These are phyloP conservation scores for Acanthurus lineatus DNA, from an alignment of 2,797 vertebrate genomes.

Conservation along the genomic window DNA sequence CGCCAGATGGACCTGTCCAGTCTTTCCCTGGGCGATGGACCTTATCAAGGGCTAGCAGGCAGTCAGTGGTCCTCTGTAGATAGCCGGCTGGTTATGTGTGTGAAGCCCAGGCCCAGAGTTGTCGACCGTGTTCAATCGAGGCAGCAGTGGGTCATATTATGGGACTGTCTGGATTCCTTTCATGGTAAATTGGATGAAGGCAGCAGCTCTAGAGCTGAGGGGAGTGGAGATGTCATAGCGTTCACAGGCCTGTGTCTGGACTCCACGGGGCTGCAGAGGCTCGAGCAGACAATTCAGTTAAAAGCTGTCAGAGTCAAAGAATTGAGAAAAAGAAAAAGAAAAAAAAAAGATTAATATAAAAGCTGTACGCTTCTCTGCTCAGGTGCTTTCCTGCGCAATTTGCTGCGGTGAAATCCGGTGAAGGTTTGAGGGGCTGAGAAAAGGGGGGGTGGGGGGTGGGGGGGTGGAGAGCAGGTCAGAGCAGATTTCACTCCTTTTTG, in stretches of 20 bases:
- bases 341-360: slow-evolving; percentile 54
- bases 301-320: slow-evolving; percentile 60
- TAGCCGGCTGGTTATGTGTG: slow-evolving; percentile 61
- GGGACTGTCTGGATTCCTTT: slow-evolving; percentile 73
- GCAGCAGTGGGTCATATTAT: slow-evolving; percentile 66
- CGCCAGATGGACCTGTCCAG: slow-evolving; percentile 35
- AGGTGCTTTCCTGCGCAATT: slow-evolving; percentile 55
- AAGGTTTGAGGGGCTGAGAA: neutral
- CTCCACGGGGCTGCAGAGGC: slow-evolving; percentile 41
- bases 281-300: slow-evolving; percentile 66
- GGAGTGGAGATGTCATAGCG: slow-evolving; percentile 73
- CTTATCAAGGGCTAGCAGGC: slow-evolving; percentile 79
- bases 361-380: slow-evolving; percentile 29
- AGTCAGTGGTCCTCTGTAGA: slow-evolving; percentile 67
- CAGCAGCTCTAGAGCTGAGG: slow-evolving; percentile 59
- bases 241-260: slow-evolving; percentile 62
- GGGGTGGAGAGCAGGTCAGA: neutral
- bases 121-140: slow-evolving; percentile 58
- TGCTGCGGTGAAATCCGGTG: slow-evolving; percentile 21
- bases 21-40: slow-evolving; percentile 54
- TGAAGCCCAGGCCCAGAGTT: slow-evolving; percentile 52
- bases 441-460: too few relatives aligned
- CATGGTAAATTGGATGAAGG: slow-evolving; percentile 79
- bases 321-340: slow-evolving; percentile 37
- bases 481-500: slow-evolving; percentile 13